Evolutionary conservation across 2,113 vertebrate genomes (phyloP), one percentile per base, ranked within the genome.

Genomic region (Nansenia antarctica): DNA sequence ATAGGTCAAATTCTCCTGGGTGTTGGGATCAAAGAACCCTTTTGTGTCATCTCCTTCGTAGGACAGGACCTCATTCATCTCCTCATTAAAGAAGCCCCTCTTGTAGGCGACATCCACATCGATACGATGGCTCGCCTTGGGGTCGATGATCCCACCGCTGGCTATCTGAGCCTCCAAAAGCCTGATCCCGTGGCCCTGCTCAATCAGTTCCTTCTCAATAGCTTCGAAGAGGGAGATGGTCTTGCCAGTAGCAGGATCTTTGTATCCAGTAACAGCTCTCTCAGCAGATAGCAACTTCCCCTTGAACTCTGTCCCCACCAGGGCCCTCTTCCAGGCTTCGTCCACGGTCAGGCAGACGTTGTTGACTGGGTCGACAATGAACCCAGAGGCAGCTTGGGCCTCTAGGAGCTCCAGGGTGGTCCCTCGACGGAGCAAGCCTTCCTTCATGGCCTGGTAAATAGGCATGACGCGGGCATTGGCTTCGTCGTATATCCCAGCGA

Each of bases 11-110:
- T 99, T 99, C 60, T 99, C 96, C 72, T 98, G 94, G 15, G 96
- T 98, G 85, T 99, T 99, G 9, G 98, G 98, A 83, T 99, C 98
- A 77, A 99, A 99, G 86, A 99, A 99, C 0, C 96, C 97, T 84
- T 98, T 99, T 11, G 96, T 98, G 67, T 98, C 97, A 72, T 98
- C 96, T 5, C 92, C 95, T 24, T 97, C 96, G 65, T 98, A 97
- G 0, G 90, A 90, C 18, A 99, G 91, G 74, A 98, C 98, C 45
- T 94, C 94, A 82, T 94, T 98, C 90, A 98, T 92, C 76, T 98
- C 95, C 81, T 95, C 70, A n/a, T 96, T 94, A 86, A 99, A 99
- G 81, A 96, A 99, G 49, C 97, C 97, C 68, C 93, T 94, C 82
- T 92, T 94, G 82, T 98, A 98, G 0, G 98, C 97, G 0, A 94